Evolutionary conservation across 2,888 invertebrate genomes (phyloP), one percentile per base, ranked within the genome.

Genomic region (Drosophila flavopinicola): DNA sequence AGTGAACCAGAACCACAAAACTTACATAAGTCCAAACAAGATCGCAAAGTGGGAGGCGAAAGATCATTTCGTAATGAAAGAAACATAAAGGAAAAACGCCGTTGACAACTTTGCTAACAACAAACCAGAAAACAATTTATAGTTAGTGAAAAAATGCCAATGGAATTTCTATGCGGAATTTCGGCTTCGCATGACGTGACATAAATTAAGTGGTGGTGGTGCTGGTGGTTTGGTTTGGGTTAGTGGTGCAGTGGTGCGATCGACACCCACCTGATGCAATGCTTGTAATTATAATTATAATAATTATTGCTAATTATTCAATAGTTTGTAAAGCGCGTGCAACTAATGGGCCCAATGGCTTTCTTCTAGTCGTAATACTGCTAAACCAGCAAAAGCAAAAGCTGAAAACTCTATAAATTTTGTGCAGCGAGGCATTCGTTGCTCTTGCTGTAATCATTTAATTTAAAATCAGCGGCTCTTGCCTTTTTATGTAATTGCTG

Each of bases 291-390:
- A 76, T 79, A 80, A 80, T 77, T 64, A 86, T 77, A 38, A 86
- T 80, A 79, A 84, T 80, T 74, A 84, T 75, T 60, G 64, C 64
- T 73, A 85, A 83, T 87, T 87, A 87, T 87, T 67, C 66, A 82
- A 87, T 68, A 78, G 73, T 75, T 80, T 87, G 73, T 75, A 63
- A 61, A 52, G 74, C 80, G 80, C 68, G 65, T 79, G 86, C 67
- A 80, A 65, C 77, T 76, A 80, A 80, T 76, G 48, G 70, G 10
- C 11, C n/a, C 32, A n/a, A n/a, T 27, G 1, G 23, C 74, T 74
- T 66, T 67, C 75, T 78, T 78, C 42, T 15, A 20, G 15, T 20
- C 33, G 52, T 54, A 33, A 37, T 52, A 44, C 6, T 15, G 4
- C 20, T 2, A n/a, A 29, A 11, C 4, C 2, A 7, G 5, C n/a